Conservation (phyloP, 1,140 invertebrate species). For the Plectus sambesii region DNA sequence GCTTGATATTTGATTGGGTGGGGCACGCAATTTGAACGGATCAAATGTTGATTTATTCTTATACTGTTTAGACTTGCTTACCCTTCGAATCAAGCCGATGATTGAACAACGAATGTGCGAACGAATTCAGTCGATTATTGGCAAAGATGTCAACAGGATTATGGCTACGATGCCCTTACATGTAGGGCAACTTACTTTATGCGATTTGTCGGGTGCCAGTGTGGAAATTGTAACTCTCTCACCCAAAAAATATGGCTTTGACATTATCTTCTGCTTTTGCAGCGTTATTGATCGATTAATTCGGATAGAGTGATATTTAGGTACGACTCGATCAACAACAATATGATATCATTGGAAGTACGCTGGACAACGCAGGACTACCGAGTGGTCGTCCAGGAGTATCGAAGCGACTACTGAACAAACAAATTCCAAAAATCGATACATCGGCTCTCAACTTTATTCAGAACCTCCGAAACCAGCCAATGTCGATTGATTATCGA, state of each 20-base stretch:
- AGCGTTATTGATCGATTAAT: too few species aligned
- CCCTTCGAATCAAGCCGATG: too few species aligned
- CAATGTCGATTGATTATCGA: constrained; percentile 41
- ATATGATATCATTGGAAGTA: constrained; percentile 40
- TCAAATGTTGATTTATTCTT: too few species aligned
- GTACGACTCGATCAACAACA: constrained; percentile 41
- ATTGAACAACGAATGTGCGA: constrained; percentile 45
- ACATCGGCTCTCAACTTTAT: constrained; percentile 44
- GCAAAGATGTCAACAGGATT: constrained; percentile 41
- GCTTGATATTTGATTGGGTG: too few species aligned
- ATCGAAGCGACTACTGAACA: too few species aligned
- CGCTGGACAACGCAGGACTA: constrained; percentile 34
- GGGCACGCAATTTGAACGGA: too few species aligned
- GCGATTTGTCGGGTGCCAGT: not conserved
- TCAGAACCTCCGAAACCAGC: constrained; percentile 33
- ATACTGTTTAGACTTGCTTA: constrained; percentile 36
- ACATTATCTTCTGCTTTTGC: too few species aligned
- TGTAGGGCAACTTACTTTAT: constrained; percentile 15
- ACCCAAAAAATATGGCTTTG: not conserved
- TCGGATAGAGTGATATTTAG: too few species aligned
- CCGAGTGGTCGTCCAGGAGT: too few species aligned
- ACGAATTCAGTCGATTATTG: constrained; percentile 44
- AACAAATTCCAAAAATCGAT: too few species aligned
- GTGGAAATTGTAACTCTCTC: not conserved
- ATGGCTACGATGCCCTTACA: constrained; percentile 43